A percentile compares a stretch with the other conserved stretches of the same genome.
Conservation (phyloP, 2,888 invertebrate species). For the Pyralis farinalis region DNA sequence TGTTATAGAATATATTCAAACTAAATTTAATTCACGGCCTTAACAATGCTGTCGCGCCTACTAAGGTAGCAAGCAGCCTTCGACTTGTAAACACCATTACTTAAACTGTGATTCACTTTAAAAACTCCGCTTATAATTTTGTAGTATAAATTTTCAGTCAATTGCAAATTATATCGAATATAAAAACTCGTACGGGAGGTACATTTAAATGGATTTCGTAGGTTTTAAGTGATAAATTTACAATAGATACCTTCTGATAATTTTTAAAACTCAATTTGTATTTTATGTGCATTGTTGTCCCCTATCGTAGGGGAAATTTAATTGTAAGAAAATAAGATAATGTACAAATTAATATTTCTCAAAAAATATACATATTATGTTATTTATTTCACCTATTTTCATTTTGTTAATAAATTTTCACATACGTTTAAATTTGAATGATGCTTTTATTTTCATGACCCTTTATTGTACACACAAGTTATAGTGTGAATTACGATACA, state of each 20-base stretch:
- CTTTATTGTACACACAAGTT: no score
- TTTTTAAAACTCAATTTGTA: constrained; percentile 53
- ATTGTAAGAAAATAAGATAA: constrained; percentile 57
- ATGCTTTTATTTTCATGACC: no score
- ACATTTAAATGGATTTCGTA: constrained; percentile 17
- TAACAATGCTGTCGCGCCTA: constrained; percentile 34
- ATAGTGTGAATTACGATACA: no score
- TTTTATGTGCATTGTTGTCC: constrained; percentile 65
- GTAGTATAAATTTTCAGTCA: constrained; percentile 44
- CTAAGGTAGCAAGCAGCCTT: constrained; percentile 49
- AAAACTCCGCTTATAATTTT: constrained; percentile 61
- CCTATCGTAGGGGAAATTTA: constrained; percentile 54
- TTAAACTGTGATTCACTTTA: constrained; percentile 74
- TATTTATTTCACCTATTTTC: constrained; percentile 76
- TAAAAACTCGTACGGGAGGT: constrained; percentile 21
- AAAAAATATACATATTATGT: constrained; percentile 66
- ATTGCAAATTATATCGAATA: constrained; percentile 46
- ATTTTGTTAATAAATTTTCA: constrained; percentile 73
- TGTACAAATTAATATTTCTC: constrained; percentile 78
- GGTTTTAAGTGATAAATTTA: constrained; percentile 18
- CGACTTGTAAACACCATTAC: constrained; percentile 58
- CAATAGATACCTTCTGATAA: constrained; percentile 18
- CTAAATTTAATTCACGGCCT: constrained; percentile 53
- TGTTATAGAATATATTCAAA: constrained; percentile 35
- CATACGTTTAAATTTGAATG: constrained; percentile 48